These are phyloP conservation scores for Anagrus nilaparvatae DNA, from an alignment of 1,140 invertebrate genomes.

Conservation along the genomic window DNA sequence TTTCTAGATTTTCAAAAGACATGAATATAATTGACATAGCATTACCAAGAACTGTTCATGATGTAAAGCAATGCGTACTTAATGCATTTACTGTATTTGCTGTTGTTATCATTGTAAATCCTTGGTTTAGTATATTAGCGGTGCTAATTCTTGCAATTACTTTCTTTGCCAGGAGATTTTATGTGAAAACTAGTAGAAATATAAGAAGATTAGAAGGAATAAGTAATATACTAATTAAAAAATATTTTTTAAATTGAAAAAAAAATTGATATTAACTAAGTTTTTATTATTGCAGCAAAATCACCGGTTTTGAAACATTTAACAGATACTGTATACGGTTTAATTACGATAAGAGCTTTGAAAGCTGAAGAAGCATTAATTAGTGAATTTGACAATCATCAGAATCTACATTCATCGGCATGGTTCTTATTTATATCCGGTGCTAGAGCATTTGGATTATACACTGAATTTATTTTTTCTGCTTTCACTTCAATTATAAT, in stretches of 20 bases:
- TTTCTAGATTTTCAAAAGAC: constrained; percentile 64
- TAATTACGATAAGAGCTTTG: constrained; percentile 56
- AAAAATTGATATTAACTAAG: too few relatives aligned
- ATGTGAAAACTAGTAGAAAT: constrained; percentile 70
- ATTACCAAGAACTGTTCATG: constrained; percentile 62
- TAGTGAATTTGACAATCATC: constrained; percentile 35
- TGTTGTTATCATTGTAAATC: constrained; percentile 63
- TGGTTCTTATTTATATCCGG: constrained; percentile 41
- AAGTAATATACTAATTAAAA: constrained; percentile 66
- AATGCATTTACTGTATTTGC: constrained; percentile 62
- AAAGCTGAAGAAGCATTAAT: constrained; percentile 33
- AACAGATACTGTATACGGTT: constrained; percentile 53
- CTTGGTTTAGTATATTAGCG: constrained; percentile 63
- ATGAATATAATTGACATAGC: constrained; percentile 76
- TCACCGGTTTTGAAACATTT: constrained; percentile 72
- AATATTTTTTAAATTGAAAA: too few relatives aligned
- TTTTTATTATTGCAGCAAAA: constrained; percentile 52
- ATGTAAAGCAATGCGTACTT: constrained; percentile 61
- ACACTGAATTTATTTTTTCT: constrained; percentile 56
- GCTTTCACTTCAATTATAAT: constrained; percentile 50
- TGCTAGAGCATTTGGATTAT: constrained; percentile 59
- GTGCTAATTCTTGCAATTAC: constrained; percentile 59
- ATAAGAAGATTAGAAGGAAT: constrained; percentile 80
- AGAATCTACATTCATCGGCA: constrained; percentile 19
- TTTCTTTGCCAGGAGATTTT: constrained; percentile 61